These are phyloP conservation scores for Glandiceps talaboti DNA, from an alignment of 53 echinoderm and acorn worm species.

Conservation along the genomic window DNA sequence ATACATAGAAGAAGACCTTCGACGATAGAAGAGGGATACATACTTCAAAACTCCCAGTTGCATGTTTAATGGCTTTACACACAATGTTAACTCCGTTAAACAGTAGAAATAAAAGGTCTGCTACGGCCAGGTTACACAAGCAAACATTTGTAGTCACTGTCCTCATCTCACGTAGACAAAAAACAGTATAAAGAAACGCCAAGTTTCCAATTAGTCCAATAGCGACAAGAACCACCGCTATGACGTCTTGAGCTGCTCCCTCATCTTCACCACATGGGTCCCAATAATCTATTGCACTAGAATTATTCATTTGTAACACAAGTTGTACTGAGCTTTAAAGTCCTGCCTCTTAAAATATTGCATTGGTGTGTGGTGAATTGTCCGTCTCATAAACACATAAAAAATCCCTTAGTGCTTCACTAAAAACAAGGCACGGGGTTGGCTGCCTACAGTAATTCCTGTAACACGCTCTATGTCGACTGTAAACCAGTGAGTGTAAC, in stretches of 20 bases:
- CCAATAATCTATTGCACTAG: too few species aligned
- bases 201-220: neutral
- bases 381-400: too few species aligned
- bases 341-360: too few species aligned
- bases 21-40: neutral
- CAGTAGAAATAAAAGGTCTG: neutral
- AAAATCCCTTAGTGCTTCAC: too few species aligned
- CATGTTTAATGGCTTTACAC: neutral
- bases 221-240: neutral
- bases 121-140: neutral
- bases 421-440: too few species aligned
- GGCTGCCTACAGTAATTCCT: too few species aligned
- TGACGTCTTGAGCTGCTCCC: neutral
- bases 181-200: neutral
- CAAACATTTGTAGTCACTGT: neutral
- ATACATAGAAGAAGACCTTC: neutral
- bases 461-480: too few species aligned
- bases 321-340: too few species aligned
- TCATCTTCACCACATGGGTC: too few species aligned
- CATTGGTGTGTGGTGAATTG: too few species aligned
- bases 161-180: neutral
- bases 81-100: neutral
- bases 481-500: too few species aligned
- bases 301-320: too few species aligned
- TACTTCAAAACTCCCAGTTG: neutral